Conservation (phyloP, 2,113 vertebrate species). For the Leptobrachium leishanense region DNA sequence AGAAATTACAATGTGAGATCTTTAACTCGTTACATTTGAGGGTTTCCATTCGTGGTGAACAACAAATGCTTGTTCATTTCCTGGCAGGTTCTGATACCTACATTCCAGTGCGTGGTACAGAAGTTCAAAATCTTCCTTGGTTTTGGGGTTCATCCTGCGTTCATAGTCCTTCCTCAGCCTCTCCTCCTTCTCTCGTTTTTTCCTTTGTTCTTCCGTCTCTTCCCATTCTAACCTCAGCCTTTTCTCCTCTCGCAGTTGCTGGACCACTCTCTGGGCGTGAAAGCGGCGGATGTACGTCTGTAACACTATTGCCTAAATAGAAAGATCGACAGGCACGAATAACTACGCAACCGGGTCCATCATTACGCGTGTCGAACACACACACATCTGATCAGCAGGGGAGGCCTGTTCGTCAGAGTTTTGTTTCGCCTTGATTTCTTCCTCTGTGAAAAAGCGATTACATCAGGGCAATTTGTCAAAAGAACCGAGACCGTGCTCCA, state of each 20-base stretch:
- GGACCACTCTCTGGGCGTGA: slow-evolving; percentile 68
- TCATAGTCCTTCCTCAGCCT: slow-evolving; percentile 67
- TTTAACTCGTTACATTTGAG: too few relatives aligned
- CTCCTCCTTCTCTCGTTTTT: slow-evolving; percentile 72
- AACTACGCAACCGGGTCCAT: too few relatives aligned
- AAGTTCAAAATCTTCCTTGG: slow-evolving; percentile 82
- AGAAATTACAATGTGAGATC: too few relatives aligned
- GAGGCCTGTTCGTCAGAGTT: too few relatives aligned
- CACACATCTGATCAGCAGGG: too few relatives aligned
- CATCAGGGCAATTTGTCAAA: too few relatives aligned
- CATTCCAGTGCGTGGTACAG: slow-evolving; percentile 82
- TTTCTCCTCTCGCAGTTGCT: slow-evolving; percentile 65
- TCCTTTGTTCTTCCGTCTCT: slow-evolving; percentile 66
- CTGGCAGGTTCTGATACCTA: slow-evolving; percentile 60
- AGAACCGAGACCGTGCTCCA: too few relatives aligned
- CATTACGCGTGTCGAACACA: too few relatives aligned
- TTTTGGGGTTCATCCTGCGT: slow-evolving; percentile 78
- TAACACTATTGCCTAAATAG: slow-evolving; percentile 75
- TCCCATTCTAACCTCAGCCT: slow-evolving; percentile 69
- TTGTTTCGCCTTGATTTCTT: too few relatives aligned
- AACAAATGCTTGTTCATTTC: too few relatives aligned
- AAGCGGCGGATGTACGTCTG: slow-evolving; percentile 79
- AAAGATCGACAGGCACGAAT: slow-evolving; percentile 4
- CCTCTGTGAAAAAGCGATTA: too few relatives aligned
- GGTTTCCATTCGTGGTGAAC: too few relatives aligned